Evolutionary conservation across 2,797 vertebrate genomes (phyloP).

Genomic region (Mus spretus): DNA sequence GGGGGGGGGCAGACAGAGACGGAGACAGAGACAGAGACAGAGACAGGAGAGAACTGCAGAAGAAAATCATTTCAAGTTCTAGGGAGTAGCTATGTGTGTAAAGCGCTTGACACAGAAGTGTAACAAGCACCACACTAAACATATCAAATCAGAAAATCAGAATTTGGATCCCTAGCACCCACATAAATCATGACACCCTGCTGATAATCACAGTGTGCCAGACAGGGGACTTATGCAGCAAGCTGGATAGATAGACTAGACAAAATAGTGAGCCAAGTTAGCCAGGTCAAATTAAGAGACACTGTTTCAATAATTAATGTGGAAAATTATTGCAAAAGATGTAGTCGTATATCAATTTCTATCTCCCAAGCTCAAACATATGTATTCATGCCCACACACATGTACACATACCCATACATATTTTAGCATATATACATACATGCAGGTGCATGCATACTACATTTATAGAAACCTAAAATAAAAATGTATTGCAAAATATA

Average conservation of each 20-base stretch:
- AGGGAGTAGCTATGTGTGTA: not conserved
- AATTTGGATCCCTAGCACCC: not conserved
- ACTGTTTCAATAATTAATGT: not conserved
- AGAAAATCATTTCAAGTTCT: not conserved
- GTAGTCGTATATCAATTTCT: not conserved
- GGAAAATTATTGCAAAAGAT: not conserved
- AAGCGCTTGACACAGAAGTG: not conserved
- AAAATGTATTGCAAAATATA: not conserved
- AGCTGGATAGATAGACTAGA: not conserved
- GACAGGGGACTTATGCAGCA: too few relatives aligned
- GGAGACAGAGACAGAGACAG: too few relatives aligned
- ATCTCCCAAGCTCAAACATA: not conserved
- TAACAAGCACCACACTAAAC: not conserved
- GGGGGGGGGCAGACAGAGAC: too few relatives aligned
- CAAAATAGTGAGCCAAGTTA: not conserved
- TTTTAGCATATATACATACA: too few relatives aligned
- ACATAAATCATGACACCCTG: not conserved
- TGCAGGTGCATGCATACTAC: not conserved
- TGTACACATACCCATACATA: not conserved
- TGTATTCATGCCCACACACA: not conserved
- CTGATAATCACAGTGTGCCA: not conserved
- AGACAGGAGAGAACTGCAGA: not conserved
- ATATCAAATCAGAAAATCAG: not conserved
- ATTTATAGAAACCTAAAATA: not conserved
- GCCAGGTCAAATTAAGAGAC: not conserved